phyloP scores from a whole-genome alignment of 2,797 vertebrate species.

The Perodicticus potto region DNA sequence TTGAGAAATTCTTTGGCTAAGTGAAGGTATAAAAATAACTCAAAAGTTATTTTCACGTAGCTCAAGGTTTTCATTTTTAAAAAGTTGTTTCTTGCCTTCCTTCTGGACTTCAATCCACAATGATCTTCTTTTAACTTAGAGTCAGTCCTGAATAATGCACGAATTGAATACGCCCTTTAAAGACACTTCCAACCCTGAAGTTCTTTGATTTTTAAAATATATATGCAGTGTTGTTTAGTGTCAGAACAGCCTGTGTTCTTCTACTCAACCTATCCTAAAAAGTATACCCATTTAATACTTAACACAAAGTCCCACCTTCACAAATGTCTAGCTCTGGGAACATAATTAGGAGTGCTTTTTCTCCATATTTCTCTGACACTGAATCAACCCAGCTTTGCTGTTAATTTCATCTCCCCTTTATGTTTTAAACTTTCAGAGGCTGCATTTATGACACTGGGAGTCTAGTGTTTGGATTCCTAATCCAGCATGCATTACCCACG shows the following conservation, averaged over 20 bases:
- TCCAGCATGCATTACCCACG: neutral
- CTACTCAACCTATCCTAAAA: neutral
- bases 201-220: slow-evolving; percentile 74
- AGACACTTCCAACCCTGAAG: slow-evolving; percentile 18
- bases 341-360: neutral
- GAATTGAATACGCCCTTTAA: slow-evolving; percentile 60
- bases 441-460: neutral
- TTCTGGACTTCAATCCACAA: slow-evolving; percentile 55
- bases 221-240: slow-evolving; percentile 44
- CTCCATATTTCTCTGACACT: neutral
- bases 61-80: slow-evolving; percentile 63
- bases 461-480: neutral
- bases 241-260: slow-evolving; percentile 50
- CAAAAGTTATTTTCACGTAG: slow-evolving; percentile 63
- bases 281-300: slow-evolving; percentile 33
- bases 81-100: slow-evolving; percentile 60
- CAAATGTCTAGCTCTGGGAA: neutral
- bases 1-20: slow-evolving; percentile 40
- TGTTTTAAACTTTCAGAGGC: neutral
- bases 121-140: slow-evolving; percentile 69
- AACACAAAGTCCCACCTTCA: neutral
- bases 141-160: slow-evolving; percentile 58
- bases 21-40: slow-evolving; percentile 56
- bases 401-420: neutral
- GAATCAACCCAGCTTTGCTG: neutral